phyloP scores from a whole-genome alignment of 2,888 invertebrate genomes.

The Stenodema calcarata region DNA sequence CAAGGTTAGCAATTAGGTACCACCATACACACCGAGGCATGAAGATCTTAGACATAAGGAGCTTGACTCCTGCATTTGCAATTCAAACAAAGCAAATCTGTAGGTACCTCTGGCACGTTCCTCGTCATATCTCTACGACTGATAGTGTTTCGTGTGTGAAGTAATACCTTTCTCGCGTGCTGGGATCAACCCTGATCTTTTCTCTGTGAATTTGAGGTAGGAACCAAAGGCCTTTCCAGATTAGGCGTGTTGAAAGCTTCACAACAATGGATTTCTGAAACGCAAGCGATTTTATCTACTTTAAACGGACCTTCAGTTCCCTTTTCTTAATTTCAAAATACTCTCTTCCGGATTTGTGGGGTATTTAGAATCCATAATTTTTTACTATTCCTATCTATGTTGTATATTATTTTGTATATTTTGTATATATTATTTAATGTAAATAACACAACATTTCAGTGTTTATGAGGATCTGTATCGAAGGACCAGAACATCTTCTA shows the following conservation, averaged over 20 bases:
- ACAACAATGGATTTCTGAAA: not conserved
- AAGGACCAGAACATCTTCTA: no score
- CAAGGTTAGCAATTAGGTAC: conserved; percentile 41
- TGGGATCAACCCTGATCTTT: not conserved
- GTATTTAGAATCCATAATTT: not conserved
- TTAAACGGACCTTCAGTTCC: not conserved
- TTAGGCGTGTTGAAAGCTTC: not conserved
- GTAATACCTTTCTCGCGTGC: conserved; percentile 22
- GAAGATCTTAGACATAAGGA: not conserved
- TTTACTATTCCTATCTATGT: no score
- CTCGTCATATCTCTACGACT: not conserved
- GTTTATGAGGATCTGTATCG: no score
- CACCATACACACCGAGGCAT: conserved; percentile 18
- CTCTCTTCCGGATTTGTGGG: not conserved
- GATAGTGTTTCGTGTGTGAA: not conserved
- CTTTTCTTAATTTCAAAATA: not conserved
- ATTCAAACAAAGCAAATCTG: not conserved
- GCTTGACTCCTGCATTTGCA: conserved; percentile 20
- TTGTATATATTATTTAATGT: no score
- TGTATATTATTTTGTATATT: no score
- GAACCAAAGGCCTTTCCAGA: not conserved
- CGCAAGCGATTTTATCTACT: not conserved
- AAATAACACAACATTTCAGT: no score
- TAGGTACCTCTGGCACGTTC: not conserved
- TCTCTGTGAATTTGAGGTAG: not conserved